Base-by-base conservation (phyloP, 2,888 invertebrate genomes). In the Scaptomyza reducta region DNA sequence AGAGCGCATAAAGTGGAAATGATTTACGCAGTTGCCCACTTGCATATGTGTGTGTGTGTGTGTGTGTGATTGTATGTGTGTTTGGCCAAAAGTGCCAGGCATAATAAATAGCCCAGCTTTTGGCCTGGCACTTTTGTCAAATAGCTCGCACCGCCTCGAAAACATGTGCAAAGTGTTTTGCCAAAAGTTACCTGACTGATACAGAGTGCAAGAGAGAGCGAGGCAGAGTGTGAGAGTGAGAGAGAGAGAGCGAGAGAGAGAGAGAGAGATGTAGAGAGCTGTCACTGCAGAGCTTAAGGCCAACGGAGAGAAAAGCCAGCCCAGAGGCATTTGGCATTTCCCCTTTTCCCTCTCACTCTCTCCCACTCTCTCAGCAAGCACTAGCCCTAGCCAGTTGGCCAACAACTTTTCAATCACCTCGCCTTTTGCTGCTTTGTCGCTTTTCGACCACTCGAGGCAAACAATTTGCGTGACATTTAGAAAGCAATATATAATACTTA, bases 1-100 rank as follows among this genome's bases (percentile, higher is more conserved):
- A 81, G 79, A 74, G 75, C 77, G 87, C 84, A 84, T 84, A 84
- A 78, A 84, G 87, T 81, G 82, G 87, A 84, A 84, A 84, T 87
- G 84, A 84, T 84, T 87, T 87, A 84, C 84, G 85, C 84, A 84
- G 82, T 87, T 69, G 61, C 55, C 69, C 64, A 66, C 77, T 70
- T 70, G 70, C 64, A 61, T 58, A 35, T 53, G 38, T 59, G 49
- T 51, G 33, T 49, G 51, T 63, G 49, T 60, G 11, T 51, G 45
- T 14, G 40, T 29, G 51, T 31, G 33, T 59, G 60, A 45, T 40
- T 60, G 69, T 53, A 35, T 35, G 35, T 54, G 27, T 55, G 54
- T 40, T 29, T 51, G 53, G 40, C 54, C 67, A 42, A 68, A 60
- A 70, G 69, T 76, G 72, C 68, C 58, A 46, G 66, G 77, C 79